Percentiles rank a stretch among this genome's conserved stretches.
Evolutionary conservation across 2,888 invertebrate species (phyloP).

Genomic region (Podabrus alpinus): DNA sequence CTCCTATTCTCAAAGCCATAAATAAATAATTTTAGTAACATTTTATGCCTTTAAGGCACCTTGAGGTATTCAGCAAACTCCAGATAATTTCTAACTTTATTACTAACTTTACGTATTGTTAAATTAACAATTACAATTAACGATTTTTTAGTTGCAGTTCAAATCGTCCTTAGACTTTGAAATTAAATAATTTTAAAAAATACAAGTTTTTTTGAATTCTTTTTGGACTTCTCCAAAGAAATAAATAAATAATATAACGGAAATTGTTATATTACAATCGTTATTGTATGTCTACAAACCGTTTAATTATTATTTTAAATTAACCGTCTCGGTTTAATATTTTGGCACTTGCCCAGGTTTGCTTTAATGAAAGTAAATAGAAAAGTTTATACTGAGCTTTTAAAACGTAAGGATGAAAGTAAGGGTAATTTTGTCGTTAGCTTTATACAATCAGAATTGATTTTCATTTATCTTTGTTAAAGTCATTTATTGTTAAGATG

Average conservation of each 20-base stretch:
- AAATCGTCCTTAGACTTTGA: no score
- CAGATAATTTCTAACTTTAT: no score
- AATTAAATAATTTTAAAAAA: no score
- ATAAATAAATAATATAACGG: background rate
- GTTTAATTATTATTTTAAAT: conserved; percentile 3
- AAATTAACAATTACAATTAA: no score
- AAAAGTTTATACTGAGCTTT: conserved; percentile 18
- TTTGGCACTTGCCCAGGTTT: conserved; percentile 30
- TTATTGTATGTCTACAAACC: background rate
- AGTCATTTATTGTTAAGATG: conserved; percentile 32
- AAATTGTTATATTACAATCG: background rate
- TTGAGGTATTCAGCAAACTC: no score
- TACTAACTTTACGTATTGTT: no score
- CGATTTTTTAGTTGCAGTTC: no score
- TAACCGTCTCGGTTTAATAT: conserved; percentile 34
- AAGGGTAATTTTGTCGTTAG: conserved; percentile 22
- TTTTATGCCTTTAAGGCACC: no score
- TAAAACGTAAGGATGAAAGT: conserved; percentile 25
- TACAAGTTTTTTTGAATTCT: no score
- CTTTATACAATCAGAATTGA: conserved; percentile 32
- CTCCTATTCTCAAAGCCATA: no score
- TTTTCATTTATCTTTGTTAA: conserved; percentile 41
- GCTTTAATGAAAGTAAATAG: conserved; percentile 24
- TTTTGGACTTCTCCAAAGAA: background rate
- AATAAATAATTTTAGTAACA: no score